Evolutionary conservation across 37 sponge, comb jelly and placozoan species (phyloP), one percentile per base, ranked within the genome.

Genomic region (Geodia barretti): DNA sequence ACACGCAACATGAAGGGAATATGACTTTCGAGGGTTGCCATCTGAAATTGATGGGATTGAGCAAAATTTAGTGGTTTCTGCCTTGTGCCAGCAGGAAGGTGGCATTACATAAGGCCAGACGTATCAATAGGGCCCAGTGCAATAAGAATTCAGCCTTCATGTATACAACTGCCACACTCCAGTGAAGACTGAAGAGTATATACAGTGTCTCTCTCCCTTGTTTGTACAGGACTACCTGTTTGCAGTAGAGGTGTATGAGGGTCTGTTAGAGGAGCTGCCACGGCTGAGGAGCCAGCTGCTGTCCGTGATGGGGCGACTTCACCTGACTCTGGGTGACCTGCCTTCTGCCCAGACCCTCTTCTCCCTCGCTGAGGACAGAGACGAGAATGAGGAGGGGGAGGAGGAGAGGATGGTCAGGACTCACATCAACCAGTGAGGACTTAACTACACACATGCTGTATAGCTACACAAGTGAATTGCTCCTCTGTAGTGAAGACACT

Each of bases 271-370:
- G 70, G 41, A 70, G 35, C 19, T 38, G 19, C 79, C 79, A 0
- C 30, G 37, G 0, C 35, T 20, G 9, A 59, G 32, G 43, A 34
- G 28, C 4, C 66, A 89, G 11, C 39, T 89, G 28, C 68, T 24
- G 2, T 84, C 90, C 1, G 86, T 26, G 7, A 64, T 89, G 24
- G 90, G 90, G 0, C 71, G 90, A 25, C 68, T 89, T 17, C 79
- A 78, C 40, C 79, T 89, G 0, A 23, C 72, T 69, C 47, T 72
- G 21, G 66, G 75, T 8, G 74, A 65, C 64, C 37, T 73, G 1
- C 28, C 11, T n/a, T 41, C 59, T 26, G 84, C 64, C 11, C 84
- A 59, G 70, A 36, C 30, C 35, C 59, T 58, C 43, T 73, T 76
- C 40, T 14, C 33, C 38, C 21, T 20, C 29, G 68, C 58, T 5